Percentiles rank a stretch among this genome's conserved stretches.
These are phyloP conservation scores for Heliconius melpomene DNA, from an alignment of 1,140 invertebrate species.

Conservation along the genomic window DNA sequence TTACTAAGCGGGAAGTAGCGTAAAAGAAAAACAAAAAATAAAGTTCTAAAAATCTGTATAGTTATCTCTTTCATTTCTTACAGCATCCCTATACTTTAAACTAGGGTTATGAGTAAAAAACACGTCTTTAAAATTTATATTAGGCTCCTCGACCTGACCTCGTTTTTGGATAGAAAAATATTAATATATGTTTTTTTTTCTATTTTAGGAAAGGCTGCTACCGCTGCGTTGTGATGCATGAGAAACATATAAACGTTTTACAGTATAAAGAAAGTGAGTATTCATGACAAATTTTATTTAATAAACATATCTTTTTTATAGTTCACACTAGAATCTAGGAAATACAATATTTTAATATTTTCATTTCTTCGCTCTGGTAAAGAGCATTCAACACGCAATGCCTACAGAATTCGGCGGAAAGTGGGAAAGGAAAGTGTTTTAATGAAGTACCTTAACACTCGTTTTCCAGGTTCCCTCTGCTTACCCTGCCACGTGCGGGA, in stretches of 20 bases:
- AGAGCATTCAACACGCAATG: no score
- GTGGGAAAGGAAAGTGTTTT: no score
- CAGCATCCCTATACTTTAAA: background rate
- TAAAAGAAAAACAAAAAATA: background rate
- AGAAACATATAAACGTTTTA: conserved; percentile 95
- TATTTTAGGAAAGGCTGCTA: conserved; percentile 84
- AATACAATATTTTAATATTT: no score
- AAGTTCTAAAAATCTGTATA: background rate
- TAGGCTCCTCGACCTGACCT: background rate
- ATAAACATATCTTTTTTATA: background rate
- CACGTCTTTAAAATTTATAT: conserved; percentile 7
- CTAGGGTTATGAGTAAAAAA: background rate
- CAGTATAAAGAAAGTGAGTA: conserved; percentile 99
- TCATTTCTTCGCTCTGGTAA: no score
- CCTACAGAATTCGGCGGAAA: no score
- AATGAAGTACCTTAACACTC: no score
- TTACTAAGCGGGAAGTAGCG: background rate
- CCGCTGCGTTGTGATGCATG: conserved; percentile 95
- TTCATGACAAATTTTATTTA: background rate
- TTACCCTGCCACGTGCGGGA: background rate
- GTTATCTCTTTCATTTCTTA: background rate
- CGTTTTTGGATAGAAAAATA: background rate
- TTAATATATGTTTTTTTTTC: conserved; percentile 27
- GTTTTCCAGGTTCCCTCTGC: no score
- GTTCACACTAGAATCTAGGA: no score